A percentile compares a stretch with the other conserved stretches of the same genome.
Conservation (phyloP, 2,113 vertebrate species). For the Origma solitaria region DNA sequence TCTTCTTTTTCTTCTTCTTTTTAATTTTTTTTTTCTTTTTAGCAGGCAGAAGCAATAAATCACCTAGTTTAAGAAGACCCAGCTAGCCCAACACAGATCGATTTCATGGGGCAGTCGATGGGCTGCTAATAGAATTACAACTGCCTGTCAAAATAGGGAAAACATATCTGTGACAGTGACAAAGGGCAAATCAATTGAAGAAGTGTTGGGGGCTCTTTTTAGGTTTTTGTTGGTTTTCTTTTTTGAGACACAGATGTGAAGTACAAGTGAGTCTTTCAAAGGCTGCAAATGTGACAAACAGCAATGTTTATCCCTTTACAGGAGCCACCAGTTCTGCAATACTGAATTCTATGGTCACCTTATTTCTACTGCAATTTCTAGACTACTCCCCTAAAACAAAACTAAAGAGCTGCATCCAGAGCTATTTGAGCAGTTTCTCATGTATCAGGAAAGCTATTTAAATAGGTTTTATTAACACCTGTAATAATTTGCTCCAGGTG, state of each 20-base stretch:
- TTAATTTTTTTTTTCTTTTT: constrained; percentile 13
- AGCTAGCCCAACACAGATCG: constrained; percentile 69
- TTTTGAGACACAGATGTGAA: constrained; percentile 36
- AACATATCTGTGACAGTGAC: constrained; percentile 76
- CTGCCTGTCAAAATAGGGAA: constrained; percentile 82
- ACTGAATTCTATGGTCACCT: background rate
- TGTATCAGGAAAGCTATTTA: constrained; percentile 12
- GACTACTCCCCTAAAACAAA: background rate
- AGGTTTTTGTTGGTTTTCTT: background rate
- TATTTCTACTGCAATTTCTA: background rate
- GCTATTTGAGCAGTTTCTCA: constrained; percentile 29
- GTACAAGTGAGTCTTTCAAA: constrained; percentile 15
- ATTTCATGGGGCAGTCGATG: constrained; percentile 78
- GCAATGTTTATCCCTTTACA: background rate
- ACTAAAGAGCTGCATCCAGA: background rate
- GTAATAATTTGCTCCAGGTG: constrained; percentile 38
- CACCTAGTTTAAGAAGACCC: constrained; percentile 77
- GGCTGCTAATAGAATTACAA: constrained; percentile 83
- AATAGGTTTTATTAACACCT: constrained; percentile 19
- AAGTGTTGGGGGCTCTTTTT: constrained; percentile 20
- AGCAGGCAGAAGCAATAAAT: constrained; percentile 81
- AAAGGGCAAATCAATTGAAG: constrained; percentile 80
- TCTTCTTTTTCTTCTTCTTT: background rate
- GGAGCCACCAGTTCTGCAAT: background rate
- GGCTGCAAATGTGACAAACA: constrained; percentile 26